These are phyloP conservation scores for Scelioninae gen. 2 DNA, from an alignment of 2,888 invertebrate species.

Conservation along the genomic window DNA sequence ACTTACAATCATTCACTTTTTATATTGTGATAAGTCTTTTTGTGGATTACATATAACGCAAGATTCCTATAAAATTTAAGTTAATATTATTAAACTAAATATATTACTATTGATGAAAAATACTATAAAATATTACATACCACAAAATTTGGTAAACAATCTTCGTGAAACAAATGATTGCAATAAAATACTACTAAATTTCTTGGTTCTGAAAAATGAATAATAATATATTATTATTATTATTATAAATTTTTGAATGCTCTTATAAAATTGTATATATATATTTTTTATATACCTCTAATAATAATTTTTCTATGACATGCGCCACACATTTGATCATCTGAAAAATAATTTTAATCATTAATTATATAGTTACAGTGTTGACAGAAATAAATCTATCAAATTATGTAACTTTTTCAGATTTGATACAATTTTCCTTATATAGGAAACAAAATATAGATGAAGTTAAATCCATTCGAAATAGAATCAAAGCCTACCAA, in stretches of 20 bases:
- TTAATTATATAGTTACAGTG: too few species aligned
- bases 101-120: too few species aligned
- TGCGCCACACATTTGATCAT: constrained; percentile 86
- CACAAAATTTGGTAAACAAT: constrained; percentile 81
- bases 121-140: constrained; percentile 60
- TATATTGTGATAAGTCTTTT: constrained; percentile 65
- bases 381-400: too few species aligned
- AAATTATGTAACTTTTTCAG: too few species aligned
- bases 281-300: constrained; percentile 76
- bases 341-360: constrained; percentile 72
- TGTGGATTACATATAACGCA: constrained; percentile 78
- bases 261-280: background rate
- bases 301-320: constrained; percentile 87
- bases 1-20: too few species aligned
- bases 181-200: constrained; percentile 91
- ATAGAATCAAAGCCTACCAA: too few species aligned
- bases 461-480: too few species aligned
- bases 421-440: too few species aligned
- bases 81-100: too few species aligned
- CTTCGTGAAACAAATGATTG: constrained; percentile 91
- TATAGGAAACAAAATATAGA: too few species aligned
- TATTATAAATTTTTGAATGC: background rate
- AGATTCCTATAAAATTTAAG: constrained; percentile 72
- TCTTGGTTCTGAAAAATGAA: constrained; percentile 79
- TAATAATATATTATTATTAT: constrained; percentile 15